Base-by-base conservation (phyloP, 2,888 invertebrate species). In the Andrena dorsata region DNA sequence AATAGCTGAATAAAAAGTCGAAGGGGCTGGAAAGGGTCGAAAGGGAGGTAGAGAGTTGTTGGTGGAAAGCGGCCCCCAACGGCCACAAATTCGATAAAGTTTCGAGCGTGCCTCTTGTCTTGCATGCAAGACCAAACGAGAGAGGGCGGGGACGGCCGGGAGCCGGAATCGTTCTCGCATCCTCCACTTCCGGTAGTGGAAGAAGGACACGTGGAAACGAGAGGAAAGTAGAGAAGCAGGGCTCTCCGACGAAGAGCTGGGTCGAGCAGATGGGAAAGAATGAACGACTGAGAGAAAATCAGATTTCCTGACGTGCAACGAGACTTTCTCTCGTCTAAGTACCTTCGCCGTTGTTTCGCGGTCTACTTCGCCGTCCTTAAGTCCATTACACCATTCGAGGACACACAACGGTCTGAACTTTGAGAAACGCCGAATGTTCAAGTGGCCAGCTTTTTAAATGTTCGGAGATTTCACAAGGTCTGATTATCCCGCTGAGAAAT, bases 61-160 rank as follows among this genome's bases (percentile, higher is more conserved):
- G 87, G 90, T 90, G 86, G 88, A 90, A 91, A 92, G 88, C 91
- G 90, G 90, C 86, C 91, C 91, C 88, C 88, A 83, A 90, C 89
- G 90, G 89, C 91, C 92, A 88, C 92, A 92, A 92, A 93, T 92
- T 93, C 93, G 92, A 93, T 92, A 92, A 93, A 93, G 91, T 93
- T 93, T 91, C 85, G 88, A 90, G 87, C 85, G 71, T 56, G 65
- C 60, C 72, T 85, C 82, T 79, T 75, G 75, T 77, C 64, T 77
- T 69, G 77, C 75, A 58, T 65, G 75, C 65, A 23, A 71, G 68
- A 41, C 56, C 76, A 61, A 58, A 80, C 77, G 80, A 76, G 65
- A 28, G 32, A 51, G 20, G 16, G 49, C 16, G 60, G 60, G 30
- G 76, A 72, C 26, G 35, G 75, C 35, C 72, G 70, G 49, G 70